Evolutionary conservation across 1,140 invertebrate genomes (phyloP), one percentile per base, ranked within the genome.

Genomic region (Helicoverpa armigera): DNA sequence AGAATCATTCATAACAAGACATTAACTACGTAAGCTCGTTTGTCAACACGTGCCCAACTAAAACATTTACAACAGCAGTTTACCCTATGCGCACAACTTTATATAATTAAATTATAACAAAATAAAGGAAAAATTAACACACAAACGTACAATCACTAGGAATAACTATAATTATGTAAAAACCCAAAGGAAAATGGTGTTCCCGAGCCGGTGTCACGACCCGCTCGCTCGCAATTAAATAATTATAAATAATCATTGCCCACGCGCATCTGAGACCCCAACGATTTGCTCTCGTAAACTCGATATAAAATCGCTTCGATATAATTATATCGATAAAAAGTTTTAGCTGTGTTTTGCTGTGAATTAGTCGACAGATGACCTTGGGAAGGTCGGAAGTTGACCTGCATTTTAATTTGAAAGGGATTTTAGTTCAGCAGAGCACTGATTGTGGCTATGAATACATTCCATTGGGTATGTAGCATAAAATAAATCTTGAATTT

Each of bases 231-330:
- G 74, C 82, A 80, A 86, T 88, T 88, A 86, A 86, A 86, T 85
- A 86, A 88, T 86, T 85, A 86, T 61, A 61, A 80, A 70, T 80
- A 88, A 88, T 85, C 79, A 73, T 51, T 85, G 83, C 81, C 74
- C 76, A 83, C 82, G 80, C 82, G 81, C 82, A 85, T 86, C 83
- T 73, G 63, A 79, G 76, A 53, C 23, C 43, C 53, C 61, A 18
- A 54, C 67, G 60, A 80, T 50, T 50, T 60, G 54, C 56, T 54
- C 29, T 80, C 70, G 16, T 61, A 72, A 74, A 74, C 58, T 80
- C 69, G 58, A 74, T 65, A 16, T 73, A 18, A 53, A 80, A 72
- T 73, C 65, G 31, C 11, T 53, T 14, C n/a, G 50, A 43, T 58
- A 43, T 48, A 43, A 75, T 75, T 61, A 50, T 50, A 12, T 61